Conservation (phyloP, 2,888 invertebrate genomes). For the Pocota personata region DNA sequence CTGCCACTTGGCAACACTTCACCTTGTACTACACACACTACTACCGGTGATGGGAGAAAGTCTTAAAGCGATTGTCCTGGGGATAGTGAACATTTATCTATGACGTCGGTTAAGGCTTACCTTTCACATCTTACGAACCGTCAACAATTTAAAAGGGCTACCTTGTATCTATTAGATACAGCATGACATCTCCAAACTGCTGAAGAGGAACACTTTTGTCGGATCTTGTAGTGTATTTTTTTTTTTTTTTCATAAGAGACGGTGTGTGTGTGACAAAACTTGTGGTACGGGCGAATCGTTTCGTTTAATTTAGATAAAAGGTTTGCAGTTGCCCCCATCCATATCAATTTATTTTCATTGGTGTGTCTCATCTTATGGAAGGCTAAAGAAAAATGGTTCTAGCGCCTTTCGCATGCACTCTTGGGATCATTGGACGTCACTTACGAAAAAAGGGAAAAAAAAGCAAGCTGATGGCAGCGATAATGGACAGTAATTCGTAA, state of each 20-base stretch:
- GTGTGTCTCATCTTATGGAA: neutral
- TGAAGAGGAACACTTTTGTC: neutral
- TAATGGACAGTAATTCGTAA: slow-evolving; percentile 23
- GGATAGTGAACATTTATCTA: slow-evolving; percentile 12
- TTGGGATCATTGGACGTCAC: neutral
- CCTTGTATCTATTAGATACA: slow-evolving; percentile 19
- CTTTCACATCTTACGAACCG: slow-evolving; percentile 6
- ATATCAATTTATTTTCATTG: slow-evolving; percentile 50
- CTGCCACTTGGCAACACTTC: slow-evolving; percentile 25
- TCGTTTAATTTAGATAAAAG: slow-evolving; percentile 65
- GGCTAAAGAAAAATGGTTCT: slow-evolving; percentile 4
- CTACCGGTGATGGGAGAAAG: neutral
- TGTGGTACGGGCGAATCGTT: neutral
- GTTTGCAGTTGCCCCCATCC: slow-evolving; percentile 41
- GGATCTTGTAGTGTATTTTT: neutral
- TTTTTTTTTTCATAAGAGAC: neutral
- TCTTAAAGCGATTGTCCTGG: neutral
- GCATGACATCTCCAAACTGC: neutral
- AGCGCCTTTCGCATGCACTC: neutral
- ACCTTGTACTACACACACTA: neutral
- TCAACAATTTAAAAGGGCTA: slow-evolving; percentile 4
- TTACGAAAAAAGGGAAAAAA: neutral
- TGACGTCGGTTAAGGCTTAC: slow-evolving; percentile 6
- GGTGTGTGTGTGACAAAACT: neutral
- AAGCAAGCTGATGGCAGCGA: neutral